Evolutionary conservation across 2,888 invertebrate genomes (phyloP).

Genomic region (Omphaloscelis lunosa): DNA sequence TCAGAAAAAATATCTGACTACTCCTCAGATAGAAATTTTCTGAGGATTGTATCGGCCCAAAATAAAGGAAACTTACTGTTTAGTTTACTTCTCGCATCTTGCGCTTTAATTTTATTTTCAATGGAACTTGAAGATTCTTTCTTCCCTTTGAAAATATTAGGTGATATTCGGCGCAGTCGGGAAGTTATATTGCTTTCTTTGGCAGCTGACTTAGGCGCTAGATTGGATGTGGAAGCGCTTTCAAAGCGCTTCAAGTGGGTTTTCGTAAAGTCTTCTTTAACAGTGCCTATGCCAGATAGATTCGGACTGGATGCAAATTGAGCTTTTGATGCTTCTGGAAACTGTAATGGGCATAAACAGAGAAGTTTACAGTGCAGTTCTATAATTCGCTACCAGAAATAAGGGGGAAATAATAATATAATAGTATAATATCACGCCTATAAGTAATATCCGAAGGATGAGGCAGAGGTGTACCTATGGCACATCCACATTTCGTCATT

Average conservation of each 20-base stretch:
- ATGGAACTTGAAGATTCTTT: constrained; percentile 70
- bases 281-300: constrained; percentile 73
- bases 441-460: not conserved
- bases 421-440: not conserved
- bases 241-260: constrained; percentile 77
- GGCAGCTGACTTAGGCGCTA: constrained; percentile 67
- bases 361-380: not conserved
- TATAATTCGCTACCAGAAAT: not conserved
- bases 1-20: no score
- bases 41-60: not conserved
- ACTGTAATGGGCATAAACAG: constrained; percentile 71
- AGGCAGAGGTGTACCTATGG: not conserved
- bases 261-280: constrained; percentile 75
- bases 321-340: constrained; percentile 76
- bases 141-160: constrained; percentile 79
- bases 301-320: constrained; percentile 87
- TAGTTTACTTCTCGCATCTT: constrained; percentile 75
- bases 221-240: constrained; percentile 82
- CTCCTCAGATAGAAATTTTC: no score
- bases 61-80: constrained; percentile 76
- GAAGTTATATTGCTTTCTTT: constrained; percentile 78
- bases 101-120: constrained; percentile 70
- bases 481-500: not conserved
- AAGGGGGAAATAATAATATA: not conserved
- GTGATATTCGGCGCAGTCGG: constrained; percentile 80